Evolutionary conservation across 2,797 vertebrate genomes (phyloP), one percentile per base, ranked within the genome.

Genomic region (Pachyuromys duprasi): DNA sequence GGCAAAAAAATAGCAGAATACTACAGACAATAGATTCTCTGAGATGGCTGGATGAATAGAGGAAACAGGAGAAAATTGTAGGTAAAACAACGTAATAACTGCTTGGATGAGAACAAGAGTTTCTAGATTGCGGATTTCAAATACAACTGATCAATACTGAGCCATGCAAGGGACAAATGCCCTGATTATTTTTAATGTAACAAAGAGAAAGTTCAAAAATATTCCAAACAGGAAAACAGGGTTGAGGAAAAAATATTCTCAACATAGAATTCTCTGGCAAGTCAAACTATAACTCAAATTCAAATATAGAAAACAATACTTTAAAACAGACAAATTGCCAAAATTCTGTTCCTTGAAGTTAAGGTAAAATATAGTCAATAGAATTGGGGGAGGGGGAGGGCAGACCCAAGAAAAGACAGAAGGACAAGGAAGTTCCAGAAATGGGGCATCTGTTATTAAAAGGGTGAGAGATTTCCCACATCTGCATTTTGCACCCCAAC

Each of bases 401-500:
- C 69, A 74, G 18, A 60, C 15, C n/a, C 31, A 69, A 79, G 82
- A 69, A 75, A 55, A 70, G 15, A 63, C 11, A 33, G 42, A 72
- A 60, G 42, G 33, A 72, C 33, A 60, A 45, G 31, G 15, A 78
- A 81, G 60, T 63, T 28, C 36, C 28, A 49, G 45, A 14, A 83
- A 62, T 1, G 3, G 8, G 2, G n/a, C 5, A 33, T 28, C 24
- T 1, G 1, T 14, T 22, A 31, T 36, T 42, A 20, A n/a, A 6
- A 53, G 18, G 1, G 5, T 11, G 5, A 26, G 20, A 11, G 20
- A 33, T 39, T 60, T 45, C 11, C 18, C 49, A 49, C 49, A 24
- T n/a, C 67, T 75, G n/a, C 24, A n/a, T 26, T 75, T 5, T 17
- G 3, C 65, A 49, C 2, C 15, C 26, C 17, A 13, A 12, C n/a